Percentiles rank a stretch among this genome's conserved stretches.
Conservation (phyloP, 1,140 invertebrate species). For the Sipha flava region DNA sequence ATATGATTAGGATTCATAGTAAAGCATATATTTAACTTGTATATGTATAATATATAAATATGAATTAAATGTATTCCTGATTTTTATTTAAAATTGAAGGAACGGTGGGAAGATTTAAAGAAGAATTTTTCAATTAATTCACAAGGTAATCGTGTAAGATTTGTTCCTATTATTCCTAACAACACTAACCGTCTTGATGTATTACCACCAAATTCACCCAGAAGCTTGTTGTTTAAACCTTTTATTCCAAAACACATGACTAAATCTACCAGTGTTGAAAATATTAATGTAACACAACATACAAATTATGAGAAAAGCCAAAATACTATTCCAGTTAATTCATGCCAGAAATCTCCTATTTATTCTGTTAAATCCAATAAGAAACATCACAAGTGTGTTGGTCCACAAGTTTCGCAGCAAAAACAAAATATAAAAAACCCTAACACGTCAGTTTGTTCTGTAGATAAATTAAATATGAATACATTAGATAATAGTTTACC, state of each 20-base stretch:
- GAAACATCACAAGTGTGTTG: not conserved
- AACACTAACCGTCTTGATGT: not conserved
- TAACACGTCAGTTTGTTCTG: not conserved
- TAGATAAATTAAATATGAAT: not conserved
- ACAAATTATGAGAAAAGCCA: not conserved
- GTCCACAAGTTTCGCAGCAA: not conserved
- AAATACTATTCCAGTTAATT: not conserved
- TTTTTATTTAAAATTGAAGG: constrained; percentile 19
- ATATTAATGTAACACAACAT: not conserved
- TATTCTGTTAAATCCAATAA: not conserved
- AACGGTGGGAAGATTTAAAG: constrained; percentile 28
- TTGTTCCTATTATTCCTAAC: constrained; percentile 12
- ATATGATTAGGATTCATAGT: not conserved
- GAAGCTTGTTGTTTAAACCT: not conserved
- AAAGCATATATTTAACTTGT: not conserved
- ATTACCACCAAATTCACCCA: not conserved
- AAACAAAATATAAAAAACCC: not conserved
- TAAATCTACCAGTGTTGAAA: not conserved
- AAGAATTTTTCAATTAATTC: constrained; percentile 21
- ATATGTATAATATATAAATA: too few relatives aligned
- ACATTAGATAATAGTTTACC: not conserved
- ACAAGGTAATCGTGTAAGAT: constrained; percentile 14
- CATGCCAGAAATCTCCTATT: not conserved
- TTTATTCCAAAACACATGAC: not conserved
- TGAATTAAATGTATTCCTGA: not conserved